Base-by-base conservation (phyloP, 1,140 invertebrate genomes). In the Pogonus chalceus region DNA sequence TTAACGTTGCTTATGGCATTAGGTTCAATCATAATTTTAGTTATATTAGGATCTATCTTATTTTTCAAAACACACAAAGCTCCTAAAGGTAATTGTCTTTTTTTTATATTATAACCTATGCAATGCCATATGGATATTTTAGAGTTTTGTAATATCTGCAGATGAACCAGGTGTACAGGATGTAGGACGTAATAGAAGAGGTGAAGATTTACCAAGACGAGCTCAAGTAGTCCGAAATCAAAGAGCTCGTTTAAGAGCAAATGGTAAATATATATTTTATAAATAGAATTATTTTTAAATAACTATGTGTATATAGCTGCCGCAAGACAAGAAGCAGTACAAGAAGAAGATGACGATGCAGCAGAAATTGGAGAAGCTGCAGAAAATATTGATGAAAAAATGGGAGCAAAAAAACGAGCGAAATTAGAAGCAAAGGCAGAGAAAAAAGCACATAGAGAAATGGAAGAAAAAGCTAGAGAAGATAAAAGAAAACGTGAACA, bases 341-440 rank as follows among this genome's bases (percentile, higher is more conserved):
- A 63, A 2, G 65, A 71, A 31, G 71, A 68, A 0, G 67, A 73
- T 12, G 69, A 73, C 48, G 60, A 68, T 1, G 60, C 65, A 16
- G 69, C 73, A 2, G 73, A 63, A 22, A 69, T 73, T 23, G 63
- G 66, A 26, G 68, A 58, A 52, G 58, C 20, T 60, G 71, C 66
- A 35, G 71, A 73, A 22, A 65, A 65, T 24, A 63, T 57, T 58
- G 75, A 73, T 60, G 80, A 82, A 2, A 96, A 95, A 76, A 81
- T 97, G 63, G 95, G 95, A 4, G 85, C 91, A 0, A 98, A 98
- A 71, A 95, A 94, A 70, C 70, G 85, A 20, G 90, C 90, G 0
- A 95, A 95, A 70, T 65, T 95, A 46, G 89, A 93, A 75, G 87
- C 88, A 0, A 98, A 98, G 70, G 88, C 91, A 51, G 92, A 96